These are phyloP conservation scores for Phylloscopus trochilus DNA, from an alignment of 2,113 vertebrate species.

Conservation along the genomic window DNA sequence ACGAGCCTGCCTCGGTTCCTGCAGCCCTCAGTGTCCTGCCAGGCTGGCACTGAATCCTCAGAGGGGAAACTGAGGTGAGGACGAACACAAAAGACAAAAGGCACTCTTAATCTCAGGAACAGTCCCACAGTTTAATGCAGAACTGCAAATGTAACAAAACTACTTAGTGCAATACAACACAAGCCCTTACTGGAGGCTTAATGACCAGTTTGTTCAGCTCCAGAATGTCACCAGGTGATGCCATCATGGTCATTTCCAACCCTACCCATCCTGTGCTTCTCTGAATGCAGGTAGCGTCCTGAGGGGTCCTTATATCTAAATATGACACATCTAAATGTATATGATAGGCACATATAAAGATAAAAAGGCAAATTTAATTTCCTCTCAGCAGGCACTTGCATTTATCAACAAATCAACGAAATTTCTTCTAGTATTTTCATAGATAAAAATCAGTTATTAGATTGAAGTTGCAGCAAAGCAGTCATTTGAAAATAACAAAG, in stretches of 20 bases:
- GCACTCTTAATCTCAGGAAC: no score
- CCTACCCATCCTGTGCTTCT: neutral
- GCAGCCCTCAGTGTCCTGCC: no score
- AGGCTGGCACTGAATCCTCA: no score
- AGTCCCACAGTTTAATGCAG: no score
- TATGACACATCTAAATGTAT: fast-evolving
- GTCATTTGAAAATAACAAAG: neutral
- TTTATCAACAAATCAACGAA: neutral
- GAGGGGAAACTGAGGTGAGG: no score
- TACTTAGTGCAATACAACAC: no score
- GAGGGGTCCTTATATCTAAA: neutral
- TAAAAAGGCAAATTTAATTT: neutral
- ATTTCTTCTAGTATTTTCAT: neutral
- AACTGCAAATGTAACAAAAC: no score
- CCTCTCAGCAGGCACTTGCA: neutral
- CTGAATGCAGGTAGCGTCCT: neutral
- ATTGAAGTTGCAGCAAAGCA: neutral
- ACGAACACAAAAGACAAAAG: no score
- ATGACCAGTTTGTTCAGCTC: neutral
- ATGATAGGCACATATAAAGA: neutral
- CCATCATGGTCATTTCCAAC: neutral
- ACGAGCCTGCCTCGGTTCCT: no score
- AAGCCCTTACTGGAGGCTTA: neutral
- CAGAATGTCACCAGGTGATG: neutral
- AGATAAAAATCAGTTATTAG: neutral